phyloP scores from a whole-genome alignment of 2,797 vertebrate genomes.

The Helicolenus hilgendorfi region DNA sequence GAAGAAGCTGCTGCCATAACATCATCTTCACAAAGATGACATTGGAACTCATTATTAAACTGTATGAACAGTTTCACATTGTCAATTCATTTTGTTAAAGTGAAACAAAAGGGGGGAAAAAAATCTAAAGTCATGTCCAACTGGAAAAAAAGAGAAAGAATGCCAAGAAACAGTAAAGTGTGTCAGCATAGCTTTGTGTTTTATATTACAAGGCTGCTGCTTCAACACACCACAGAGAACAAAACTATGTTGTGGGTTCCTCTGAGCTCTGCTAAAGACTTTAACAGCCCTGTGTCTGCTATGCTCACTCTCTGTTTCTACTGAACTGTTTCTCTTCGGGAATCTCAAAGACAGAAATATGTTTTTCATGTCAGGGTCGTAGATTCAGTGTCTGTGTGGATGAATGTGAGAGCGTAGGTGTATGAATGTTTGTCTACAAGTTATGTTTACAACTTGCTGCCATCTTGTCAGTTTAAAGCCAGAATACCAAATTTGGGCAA shows the following conservation, averaged over 20 bases:
- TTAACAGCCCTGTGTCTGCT: conserved; percentile 67
- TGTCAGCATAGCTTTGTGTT: conserved; percentile 68
- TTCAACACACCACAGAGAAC: conserved; percentile 61
- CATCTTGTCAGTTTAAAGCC: conserved; percentile 7
- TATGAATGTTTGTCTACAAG: conserved; percentile 5
- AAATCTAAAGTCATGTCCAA: not conserved
- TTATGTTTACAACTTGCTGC: conserved; percentile 14
- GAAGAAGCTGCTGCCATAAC: not conserved
- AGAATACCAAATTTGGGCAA: conserved; percentile 28
- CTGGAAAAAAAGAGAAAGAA: conserved; percentile 10
- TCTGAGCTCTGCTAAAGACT: conserved; percentile 71
- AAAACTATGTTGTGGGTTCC: conserved; percentile 76
- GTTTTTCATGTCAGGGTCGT: conserved; percentile 13
- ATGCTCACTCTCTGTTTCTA: conserved; percentile 43
- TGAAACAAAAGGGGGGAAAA: not conserved
- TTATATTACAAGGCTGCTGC: conserved; percentile 76
- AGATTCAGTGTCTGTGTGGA: conserved; percentile 13
- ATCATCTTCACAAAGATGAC: not conserved
- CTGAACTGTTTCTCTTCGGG: conserved; percentile 27
- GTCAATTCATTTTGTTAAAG: not conserved
- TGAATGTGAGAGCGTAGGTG: conserved; percentile 30
- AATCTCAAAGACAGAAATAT: conserved; percentile 40
- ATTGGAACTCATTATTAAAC: not conserved
- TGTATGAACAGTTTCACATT: not conserved
- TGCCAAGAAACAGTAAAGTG: conserved; percentile 28